Evolutionary conservation across 2,888 invertebrate genomes (phyloP).

Genomic region (Podabrus alpinus): DNA sequence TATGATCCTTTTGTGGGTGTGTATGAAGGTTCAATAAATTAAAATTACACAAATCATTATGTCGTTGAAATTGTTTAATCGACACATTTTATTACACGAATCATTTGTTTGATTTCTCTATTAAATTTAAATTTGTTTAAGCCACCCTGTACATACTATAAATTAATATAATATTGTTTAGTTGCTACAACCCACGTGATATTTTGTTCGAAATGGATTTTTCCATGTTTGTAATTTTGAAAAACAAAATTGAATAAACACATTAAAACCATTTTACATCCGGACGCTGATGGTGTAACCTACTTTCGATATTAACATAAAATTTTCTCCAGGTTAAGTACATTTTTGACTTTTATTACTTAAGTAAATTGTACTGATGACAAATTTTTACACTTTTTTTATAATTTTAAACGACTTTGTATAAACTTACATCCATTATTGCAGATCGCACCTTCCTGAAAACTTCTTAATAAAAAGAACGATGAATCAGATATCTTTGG

Average conservation of each 20-base stretch:
- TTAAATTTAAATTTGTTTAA: neutral
- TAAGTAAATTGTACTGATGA: neutral
- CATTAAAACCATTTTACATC: neutral
- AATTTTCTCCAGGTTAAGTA: neutral
- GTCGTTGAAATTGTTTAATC: neutral
- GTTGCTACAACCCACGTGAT: neutral
- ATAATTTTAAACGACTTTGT: neutral
- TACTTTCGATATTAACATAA: neutral
- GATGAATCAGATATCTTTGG: no score
- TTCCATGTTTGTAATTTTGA: neutral
- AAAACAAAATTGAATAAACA: neutral
- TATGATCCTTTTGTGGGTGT: neutral
- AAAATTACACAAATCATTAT: neutral
- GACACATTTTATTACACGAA: neutral
- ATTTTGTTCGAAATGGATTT: neutral
- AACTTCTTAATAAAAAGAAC: no score
- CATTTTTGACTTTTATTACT: neutral
- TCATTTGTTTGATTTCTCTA: neutral
- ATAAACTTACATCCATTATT: no score
- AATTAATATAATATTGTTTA: no score
- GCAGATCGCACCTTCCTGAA: no score
- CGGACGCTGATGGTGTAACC: neutral
- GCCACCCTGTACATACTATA: no score
- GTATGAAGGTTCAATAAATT: neutral
- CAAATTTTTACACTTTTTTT: neutral